Percentiles rank a stretch among this genome's conserved stretches.
Conservation (phyloP, 2,888 invertebrate genomes). For the Perizoma flavofasciatum region DNA sequence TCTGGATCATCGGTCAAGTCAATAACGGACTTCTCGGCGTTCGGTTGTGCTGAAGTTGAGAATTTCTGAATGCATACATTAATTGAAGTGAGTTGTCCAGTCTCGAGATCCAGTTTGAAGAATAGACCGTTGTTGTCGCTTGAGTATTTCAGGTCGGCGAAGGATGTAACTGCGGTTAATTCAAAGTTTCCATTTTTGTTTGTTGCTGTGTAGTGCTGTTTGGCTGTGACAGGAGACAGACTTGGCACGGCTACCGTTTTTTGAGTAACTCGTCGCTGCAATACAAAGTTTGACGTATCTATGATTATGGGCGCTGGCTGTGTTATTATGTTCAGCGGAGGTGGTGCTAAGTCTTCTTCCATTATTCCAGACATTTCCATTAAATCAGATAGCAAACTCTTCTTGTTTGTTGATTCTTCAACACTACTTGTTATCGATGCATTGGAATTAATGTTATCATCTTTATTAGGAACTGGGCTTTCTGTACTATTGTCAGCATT, state of each 20-base stretch:
- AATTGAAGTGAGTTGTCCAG: constrained; percentile 58
- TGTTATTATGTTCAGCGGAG: constrained; percentile 14
- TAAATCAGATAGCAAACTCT: constrained; percentile 71
- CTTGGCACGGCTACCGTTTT: constrained; percentile 1
- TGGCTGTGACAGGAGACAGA: constrained; percentile 6
- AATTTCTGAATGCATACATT: constrained; percentile 63
- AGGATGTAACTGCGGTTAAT: constrained; percentile 55
- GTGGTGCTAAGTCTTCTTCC: constrained; percentile 55
- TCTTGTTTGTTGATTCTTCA: constrained; percentile 42
- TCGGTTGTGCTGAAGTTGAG: constrained; percentile 5
- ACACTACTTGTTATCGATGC: constrained; percentile 1
- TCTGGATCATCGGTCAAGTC: constrained; percentile 65
- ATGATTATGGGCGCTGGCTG: constrained; percentile 18
- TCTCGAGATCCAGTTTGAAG: constrained; percentile 64
- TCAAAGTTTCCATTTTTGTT: constrained; percentile 28
- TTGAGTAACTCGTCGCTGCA: constrained; percentile 9
- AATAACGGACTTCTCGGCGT: constrained; percentile 45
- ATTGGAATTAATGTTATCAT: background rate
- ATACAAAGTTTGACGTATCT: constrained; percentile 18
- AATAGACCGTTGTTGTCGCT: constrained; percentile 57
- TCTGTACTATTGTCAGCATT: background rate
- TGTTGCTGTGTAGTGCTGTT: constrained; percentile 13
- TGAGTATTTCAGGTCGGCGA: constrained; percentile 62
- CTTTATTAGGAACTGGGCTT: background rate
- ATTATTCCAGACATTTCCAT: constrained; percentile 80